A percentile compares a stretch with the other conserved stretches of the same genome.
Evolutionary conservation across 2,888 invertebrate species (phyloP).

Genomic region (Lithophane leautieri): DNA sequence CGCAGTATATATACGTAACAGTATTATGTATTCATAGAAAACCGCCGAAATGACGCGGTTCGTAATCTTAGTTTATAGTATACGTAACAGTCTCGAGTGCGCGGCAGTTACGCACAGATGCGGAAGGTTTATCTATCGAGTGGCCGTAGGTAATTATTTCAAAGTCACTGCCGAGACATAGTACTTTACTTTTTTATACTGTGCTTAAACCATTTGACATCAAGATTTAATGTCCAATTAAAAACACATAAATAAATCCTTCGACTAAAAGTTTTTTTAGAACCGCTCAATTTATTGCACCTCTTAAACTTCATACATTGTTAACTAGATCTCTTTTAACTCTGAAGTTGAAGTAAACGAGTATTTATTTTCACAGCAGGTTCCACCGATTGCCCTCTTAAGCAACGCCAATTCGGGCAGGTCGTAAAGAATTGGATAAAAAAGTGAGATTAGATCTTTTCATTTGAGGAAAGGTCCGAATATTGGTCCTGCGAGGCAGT

Average conservation of each 20-base stretch:
- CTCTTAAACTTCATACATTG: conserved; percentile 49
- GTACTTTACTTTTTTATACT: no score
- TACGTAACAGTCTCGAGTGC: no score
- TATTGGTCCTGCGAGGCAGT: conserved; percentile 80
- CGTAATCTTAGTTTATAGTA: no score
- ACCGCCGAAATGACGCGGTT: no score
- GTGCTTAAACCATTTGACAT: neutral
- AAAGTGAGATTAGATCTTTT: conserved; percentile 84
- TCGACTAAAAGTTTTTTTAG: neutral
- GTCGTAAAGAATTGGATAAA: conserved; percentile 80
- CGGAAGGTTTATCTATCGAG: no score
- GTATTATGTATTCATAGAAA: no score
- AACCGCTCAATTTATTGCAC: conserved; percentile 25
- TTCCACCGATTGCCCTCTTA: conserved; percentile 74
- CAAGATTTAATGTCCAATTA: neutral
- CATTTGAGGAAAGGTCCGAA: conserved; percentile 82
- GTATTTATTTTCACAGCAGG: conserved; percentile 68
- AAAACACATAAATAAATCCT: conserved; percentile 7
- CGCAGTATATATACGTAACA: no score
- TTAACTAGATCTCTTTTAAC: conserved; percentile 38
- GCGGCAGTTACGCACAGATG: no score
- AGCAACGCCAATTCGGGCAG: conserved; percentile 74
- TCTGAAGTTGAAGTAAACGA: conserved; percentile 57
- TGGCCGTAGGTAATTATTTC: no score
- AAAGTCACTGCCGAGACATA: no score